Evolutionary conservation across 2,797 vertebrate species (phyloP), one percentile per base, ranked within the genome.

Genomic region (Denticeps clupeoides): DNA sequence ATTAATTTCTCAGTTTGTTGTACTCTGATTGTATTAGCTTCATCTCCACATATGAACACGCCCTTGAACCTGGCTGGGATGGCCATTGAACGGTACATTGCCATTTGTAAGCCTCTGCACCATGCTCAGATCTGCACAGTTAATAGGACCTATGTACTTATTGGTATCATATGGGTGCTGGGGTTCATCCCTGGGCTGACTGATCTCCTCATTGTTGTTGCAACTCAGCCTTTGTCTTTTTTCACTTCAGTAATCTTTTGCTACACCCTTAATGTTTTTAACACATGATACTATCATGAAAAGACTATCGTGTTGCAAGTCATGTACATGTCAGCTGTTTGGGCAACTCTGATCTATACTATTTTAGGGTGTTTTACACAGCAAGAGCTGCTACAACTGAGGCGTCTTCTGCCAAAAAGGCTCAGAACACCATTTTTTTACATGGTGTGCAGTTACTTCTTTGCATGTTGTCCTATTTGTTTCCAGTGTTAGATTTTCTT

Each of bases 21-120:
- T 35, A 2, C 33, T 19, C 33, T 79, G 1, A 45, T 69, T 7
- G 49, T 75, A 19, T 5, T 76, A 0, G 56, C 67, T 1, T 25
- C 78, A 1, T 51, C 72, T 5, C 28, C 57, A 7, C 70, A 54
- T 5, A 54, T 67, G 35, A 81, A 74, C 72, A 80, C 72, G 0
- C 78, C 78, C 1, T 57, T 82, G 41, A 79, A 78, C 48, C 47
- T 82, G 63, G 78, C 78, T 1, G 65, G 68, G 64, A 78, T 82
- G 78, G 70, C 71, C 1, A 37, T 71, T 1, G 75, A 78, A 59
- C 72, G 77, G 41, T 79, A 73, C 59, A 49, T 80, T 4, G 77
- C 79, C 56, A 28, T 80, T 33, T 74, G 79, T 21, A 0, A 48
- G 2, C 74, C 73, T 0, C 61, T 77, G 9, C 57, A 38, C 2